These are phyloP conservation scores for Sitta europaea DNA, from an alignment of 2,113 vertebrate genomes.

Conservation along the genomic window DNA sequence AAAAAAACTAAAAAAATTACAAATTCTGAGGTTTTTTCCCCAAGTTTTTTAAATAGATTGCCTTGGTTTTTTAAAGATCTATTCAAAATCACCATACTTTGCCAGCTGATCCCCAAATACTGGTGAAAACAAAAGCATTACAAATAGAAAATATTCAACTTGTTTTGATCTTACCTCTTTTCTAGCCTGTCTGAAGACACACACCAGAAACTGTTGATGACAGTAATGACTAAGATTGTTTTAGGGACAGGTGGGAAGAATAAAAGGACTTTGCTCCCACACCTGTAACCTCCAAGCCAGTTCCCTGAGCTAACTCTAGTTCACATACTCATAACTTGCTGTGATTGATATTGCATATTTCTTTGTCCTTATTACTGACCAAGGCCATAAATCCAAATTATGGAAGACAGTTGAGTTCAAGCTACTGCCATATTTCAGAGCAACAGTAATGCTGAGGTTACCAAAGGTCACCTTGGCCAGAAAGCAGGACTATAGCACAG, in stretches of 20 bases:
- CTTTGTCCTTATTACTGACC: constrained; percentile 44
- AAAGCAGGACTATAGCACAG: neutral
- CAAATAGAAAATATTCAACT: neutral
- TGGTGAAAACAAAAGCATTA: neutral
- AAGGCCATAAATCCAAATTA: constrained; percentile 38
- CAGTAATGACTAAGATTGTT: neutral
- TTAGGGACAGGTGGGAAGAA: neutral
- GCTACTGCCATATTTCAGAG: constrained; percentile 35
- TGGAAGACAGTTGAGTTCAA: constrained; percentile 22
- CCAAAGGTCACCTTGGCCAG: constrained; percentile 11
- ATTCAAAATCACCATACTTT: neutral
- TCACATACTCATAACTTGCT: neutral
- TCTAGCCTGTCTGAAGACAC: neutral
- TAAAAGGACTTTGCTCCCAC: neutral
- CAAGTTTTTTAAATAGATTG: neutral
- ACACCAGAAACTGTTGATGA: neutral
- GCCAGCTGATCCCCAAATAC: neutral
- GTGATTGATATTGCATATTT: constrained; percentile 44
- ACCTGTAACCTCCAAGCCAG: neutral
- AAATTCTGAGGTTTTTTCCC: neutral
- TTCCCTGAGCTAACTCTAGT: constrained; percentile 1
- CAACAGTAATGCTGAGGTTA: neutral
- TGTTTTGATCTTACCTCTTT: neutral
- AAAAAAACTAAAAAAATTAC: neutral
- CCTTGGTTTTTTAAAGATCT: neutral